These are phyloP conservation scores for Anaspis maculata DNA, from an alignment of 2,888 invertebrate genomes.

Conservation along the genomic window DNA sequence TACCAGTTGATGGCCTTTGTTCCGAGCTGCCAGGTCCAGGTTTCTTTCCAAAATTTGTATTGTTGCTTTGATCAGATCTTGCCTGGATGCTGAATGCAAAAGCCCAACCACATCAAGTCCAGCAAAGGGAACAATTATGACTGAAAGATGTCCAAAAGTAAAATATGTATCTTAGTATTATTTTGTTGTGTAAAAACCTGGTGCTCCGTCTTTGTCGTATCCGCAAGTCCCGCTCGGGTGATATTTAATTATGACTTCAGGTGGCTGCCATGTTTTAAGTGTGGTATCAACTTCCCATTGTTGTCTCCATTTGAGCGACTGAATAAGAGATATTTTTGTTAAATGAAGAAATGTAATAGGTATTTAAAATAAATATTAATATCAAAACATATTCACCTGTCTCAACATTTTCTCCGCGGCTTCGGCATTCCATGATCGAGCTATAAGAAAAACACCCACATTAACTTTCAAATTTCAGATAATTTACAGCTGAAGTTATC, in stretches of 20 bases:
- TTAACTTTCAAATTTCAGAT: background rate
- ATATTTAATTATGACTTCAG: slow-evolving; percentile 60
- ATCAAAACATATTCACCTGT: slow-evolving; percentile 57
- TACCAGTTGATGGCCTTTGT: slow-evolving; percentile 56
- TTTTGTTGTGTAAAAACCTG: slow-evolving; percentile 43
- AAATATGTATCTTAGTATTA: background rate
- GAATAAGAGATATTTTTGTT: too few species aligned
- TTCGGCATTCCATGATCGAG: slow-evolving; percentile 75
- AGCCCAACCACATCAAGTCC: slow-evolving; percentile 76
- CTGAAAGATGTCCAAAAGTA: slow-evolving; percentile 37
- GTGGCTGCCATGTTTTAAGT: slow-evolving; percentile 60
- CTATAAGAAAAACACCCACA: slow-evolving; percentile 47
- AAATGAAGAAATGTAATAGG: background rate
- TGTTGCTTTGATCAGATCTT: slow-evolving; percentile 65
- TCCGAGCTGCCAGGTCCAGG: slow-evolving; percentile 51
- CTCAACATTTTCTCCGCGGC: slow-evolving; percentile 90
- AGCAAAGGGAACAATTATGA: slow-evolving; percentile 73
- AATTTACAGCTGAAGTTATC: too few species aligned
- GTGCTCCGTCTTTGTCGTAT: slow-evolving; percentile 75
- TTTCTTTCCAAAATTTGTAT: slow-evolving; percentile 59
- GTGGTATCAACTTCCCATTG: slow-evolving; percentile 67
- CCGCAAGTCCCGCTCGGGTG: slow-evolving; percentile 74
- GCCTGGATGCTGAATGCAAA: slow-evolving; percentile 61
- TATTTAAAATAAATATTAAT: background rate
- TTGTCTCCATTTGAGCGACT: slow-evolving; percentile 68